Conservation (phyloP, 2,113 vertebrate genomes). For the Rana temporaria region DNA sequence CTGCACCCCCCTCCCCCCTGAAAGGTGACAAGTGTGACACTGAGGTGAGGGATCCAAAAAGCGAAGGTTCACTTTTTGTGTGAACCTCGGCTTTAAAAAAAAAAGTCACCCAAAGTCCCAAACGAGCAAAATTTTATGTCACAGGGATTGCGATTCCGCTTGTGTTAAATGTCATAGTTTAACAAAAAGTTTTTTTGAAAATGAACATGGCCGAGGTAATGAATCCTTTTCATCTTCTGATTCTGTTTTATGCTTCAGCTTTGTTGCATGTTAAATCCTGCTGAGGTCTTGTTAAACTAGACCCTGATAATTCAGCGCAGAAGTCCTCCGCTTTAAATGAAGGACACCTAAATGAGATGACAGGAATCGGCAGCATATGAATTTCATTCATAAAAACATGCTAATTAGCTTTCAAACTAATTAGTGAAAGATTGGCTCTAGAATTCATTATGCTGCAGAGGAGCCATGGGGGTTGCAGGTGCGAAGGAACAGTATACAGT, state of each 20-base stretch:
- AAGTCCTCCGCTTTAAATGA: slow-evolving; percentile 14
- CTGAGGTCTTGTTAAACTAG: slow-evolving; percentile 17
- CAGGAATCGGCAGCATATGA: slow-evolving; percentile 23
- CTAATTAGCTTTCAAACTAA: slow-evolving; percentile 30
- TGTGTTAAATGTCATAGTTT: neutral
- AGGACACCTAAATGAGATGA: slow-evolving; percentile 48
- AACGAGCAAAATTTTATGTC: no score
- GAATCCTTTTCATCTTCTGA: slow-evolving; percentile 34
- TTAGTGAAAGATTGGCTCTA: slow-evolving; percentile 17
- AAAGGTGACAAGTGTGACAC: no score
- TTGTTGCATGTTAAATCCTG: slow-evolving; percentile 31
- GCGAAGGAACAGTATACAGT: neutral
- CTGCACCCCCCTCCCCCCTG: no score
- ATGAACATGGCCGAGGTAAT: neutral
- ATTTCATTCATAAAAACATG: slow-evolving; percentile 40
- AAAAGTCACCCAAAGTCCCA: no score
- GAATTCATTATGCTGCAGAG: slow-evolving; percentile 26
- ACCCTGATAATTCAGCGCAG: slow-evolving; percentile 21
- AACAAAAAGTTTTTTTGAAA: neutral
- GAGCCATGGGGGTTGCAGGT: slow-evolving; percentile 27
- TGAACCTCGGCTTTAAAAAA: no score
- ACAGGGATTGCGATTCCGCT: no score
- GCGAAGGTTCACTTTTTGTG: no score
- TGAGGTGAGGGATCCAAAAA: no score
- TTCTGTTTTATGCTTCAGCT: neutral